A percentile compares a stretch with the other conserved stretches of the same genome.
Evolutionary conservation across 2,797 vertebrate genomes (phyloP).

Genomic region (Onychomys arenicola): DNA sequence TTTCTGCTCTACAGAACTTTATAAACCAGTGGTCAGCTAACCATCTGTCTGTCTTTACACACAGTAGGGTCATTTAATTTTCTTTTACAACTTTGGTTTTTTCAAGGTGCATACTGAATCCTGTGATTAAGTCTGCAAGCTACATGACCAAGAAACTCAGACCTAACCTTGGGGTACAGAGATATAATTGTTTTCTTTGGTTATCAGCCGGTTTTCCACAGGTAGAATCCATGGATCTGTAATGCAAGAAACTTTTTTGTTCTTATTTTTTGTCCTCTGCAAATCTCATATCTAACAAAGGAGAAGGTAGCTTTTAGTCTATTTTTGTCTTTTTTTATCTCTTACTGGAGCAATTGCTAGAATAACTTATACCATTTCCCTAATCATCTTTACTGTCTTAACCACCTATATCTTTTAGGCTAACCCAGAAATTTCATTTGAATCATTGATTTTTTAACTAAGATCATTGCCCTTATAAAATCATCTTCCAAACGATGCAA

Average conservation of each 20-base stretch:
- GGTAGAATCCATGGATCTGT: neutral
- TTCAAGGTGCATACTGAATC: neutral
- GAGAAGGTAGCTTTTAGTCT: neutral
- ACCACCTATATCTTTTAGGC: neutral
- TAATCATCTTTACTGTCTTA: neutral
- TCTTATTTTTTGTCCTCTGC: neutral
- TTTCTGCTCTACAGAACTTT: neutral
- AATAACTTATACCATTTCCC: neutral
- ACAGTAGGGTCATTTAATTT: neutral
- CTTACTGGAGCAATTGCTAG: neutral
- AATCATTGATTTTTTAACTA: neutral
- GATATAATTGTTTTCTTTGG: neutral
- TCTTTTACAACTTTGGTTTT: neutral
- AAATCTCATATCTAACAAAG: neutral
- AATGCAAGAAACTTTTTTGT: neutral
- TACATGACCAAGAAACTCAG: neutral
- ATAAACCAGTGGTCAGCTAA: neutral
- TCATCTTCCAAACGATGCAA: too few relatives aligned
- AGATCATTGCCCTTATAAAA: neutral
- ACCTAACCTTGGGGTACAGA: neutral
- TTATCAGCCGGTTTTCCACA: neutral
- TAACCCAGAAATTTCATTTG: neutral
- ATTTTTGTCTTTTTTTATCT: neutral
- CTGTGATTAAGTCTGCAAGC: neutral
- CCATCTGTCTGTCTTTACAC: neutral